Percentiles rank a stretch among this genome's conserved stretches.
Evolutionary conservation across 64 coral and sea anemone genomes (phyloP).

Genomic region (Astreopora myriophthalma): DNA sequence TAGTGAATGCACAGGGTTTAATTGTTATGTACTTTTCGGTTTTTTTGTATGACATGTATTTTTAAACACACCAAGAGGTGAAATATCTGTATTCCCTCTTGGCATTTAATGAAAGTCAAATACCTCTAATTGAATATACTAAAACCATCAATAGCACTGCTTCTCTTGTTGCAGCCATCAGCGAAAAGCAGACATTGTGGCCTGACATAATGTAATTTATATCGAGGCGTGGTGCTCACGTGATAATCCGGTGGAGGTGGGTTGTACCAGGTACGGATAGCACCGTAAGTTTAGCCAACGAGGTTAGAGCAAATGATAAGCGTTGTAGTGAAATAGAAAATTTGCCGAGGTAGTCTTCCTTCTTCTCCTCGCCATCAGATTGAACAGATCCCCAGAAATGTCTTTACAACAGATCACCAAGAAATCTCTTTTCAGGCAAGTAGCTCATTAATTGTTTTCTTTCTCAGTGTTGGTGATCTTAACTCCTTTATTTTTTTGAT

Average conservation of each 20-base stretch:
- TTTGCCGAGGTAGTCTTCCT: background rate
- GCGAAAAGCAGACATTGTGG: background rate
- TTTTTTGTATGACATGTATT: too few relatives aligned
- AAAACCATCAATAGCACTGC: too few relatives aligned
- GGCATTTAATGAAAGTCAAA: too few relatives aligned
- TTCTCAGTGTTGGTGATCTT: background rate
- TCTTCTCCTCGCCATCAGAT: background rate
- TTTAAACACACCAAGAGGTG: too few relatives aligned
- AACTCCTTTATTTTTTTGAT: too few relatives aligned
- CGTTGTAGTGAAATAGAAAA: background rate
- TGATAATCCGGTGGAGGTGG: background rate
- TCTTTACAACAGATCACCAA: background rate
- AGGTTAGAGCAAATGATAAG: background rate
- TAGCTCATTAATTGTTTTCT: too few relatives aligned
- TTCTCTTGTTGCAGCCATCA: too few relatives aligned
- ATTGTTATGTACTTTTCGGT: too few relatives aligned
- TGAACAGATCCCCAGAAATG: background rate
- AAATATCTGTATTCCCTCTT: too few relatives aligned
- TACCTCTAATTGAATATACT: too few relatives aligned
- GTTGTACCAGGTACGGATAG: background rate
- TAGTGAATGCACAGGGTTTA: too few relatives aligned
- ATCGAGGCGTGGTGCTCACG: background rate
- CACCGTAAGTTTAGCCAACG: background rate
- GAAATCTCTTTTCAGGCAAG: background rate
- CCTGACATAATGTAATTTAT: background rate